Percentiles rank a stretch among this genome's conserved stretches.
Evolutionary conservation across 2,888 invertebrate genomes (phyloP).

Genomic region (Drosophila gaucha): DNA sequence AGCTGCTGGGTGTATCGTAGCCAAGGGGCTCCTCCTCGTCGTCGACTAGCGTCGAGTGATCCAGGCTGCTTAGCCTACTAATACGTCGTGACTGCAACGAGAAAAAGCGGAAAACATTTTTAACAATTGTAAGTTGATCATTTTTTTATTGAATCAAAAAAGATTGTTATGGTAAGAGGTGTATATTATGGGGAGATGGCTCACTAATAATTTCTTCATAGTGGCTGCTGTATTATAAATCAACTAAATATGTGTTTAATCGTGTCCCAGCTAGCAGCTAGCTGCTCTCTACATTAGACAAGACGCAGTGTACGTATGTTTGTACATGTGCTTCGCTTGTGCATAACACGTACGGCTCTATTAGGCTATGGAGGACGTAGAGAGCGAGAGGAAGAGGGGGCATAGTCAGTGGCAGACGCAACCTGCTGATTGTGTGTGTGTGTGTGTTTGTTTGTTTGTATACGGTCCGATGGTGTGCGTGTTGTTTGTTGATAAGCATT

Average conservation of each 20-base stretch:
- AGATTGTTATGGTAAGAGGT: not conserved
- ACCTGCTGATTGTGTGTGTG: slow-evolving; percentile 23
- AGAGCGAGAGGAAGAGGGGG: slow-evolving; percentile 5
- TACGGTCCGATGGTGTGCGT: slow-evolving; percentile 58
- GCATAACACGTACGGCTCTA: slow-evolving; percentile 48
- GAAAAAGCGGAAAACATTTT: not conserved
- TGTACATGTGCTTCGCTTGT: slow-evolving; percentile 55
- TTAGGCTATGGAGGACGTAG: slow-evolving; percentile 14
- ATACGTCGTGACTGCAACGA: slow-evolving; percentile 71
- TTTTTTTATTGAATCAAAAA: slow-evolving; percentile 1
- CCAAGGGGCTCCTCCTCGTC: slow-evolving; percentile 62
- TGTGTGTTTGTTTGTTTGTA: slow-evolving; percentile 12
- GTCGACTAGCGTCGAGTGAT: slow-evolving; percentile 64
- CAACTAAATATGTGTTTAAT: slow-evolving; percentile 63
- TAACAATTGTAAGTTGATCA: not conserved
- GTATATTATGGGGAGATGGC: slow-evolving; percentile 29
- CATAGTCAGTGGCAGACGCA: slow-evolving; percentile 21
- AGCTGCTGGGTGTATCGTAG: slow-evolving; percentile 82
- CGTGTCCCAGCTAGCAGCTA: slow-evolving; percentile 38
- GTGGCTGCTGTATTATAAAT: slow-evolving; percentile 51
- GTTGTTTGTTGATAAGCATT: slow-evolving; percentile 71
- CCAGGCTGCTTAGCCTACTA: slow-evolving; percentile 76
- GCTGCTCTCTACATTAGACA: slow-evolving; percentile 24
- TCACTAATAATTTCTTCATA: slow-evolving; percentile 82
- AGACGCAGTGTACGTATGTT: slow-evolving; percentile 30